A percentile compares a stretch with the other conserved stretches of the same genome.
Evolutionary conservation across 2,888 invertebrate genomes (phyloP).

Genomic region (Scaptomyza polygonia): DNA sequence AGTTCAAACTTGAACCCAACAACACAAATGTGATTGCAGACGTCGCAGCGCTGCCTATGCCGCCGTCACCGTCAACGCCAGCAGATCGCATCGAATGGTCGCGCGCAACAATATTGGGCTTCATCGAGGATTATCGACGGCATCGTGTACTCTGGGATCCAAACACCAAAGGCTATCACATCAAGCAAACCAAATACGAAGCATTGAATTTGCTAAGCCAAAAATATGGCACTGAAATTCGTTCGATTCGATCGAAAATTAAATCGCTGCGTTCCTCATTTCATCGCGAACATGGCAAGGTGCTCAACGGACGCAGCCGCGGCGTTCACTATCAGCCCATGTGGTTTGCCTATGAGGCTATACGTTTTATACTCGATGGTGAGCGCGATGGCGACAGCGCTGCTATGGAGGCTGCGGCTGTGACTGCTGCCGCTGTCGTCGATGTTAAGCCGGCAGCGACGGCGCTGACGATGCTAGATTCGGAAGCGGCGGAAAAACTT

Average conservation of each 20-base stretch:
- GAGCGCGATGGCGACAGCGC: conserved; percentile 66
- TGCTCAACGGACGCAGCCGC: conserved; percentile 80
- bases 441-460: conserved; percentile 23
- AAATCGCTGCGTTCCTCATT: conserved; percentile 83
- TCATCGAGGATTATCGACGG: conserved; percentile 82
- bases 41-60: conserved; percentile 55
- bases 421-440: conserved; percentile 26
- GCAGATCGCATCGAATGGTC: conserved; percentile 83
- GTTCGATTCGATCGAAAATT: conserved; percentile 83
- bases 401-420: conserved; percentile 38
- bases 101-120: conserved; percentile 81
- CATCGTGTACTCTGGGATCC: conserved; percentile 83
- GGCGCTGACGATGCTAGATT: conserved; percentile 30
- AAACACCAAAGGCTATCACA: conserved; percentile 83
- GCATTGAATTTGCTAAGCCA: conserved; percentile 80
- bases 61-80: conserved; percentile 39
- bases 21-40: conserved; percentile 49
- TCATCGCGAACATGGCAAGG: conserved; percentile 83
- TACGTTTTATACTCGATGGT: conserved; percentile 82
- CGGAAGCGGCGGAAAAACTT: conserved; percentile 67
- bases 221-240: conserved; percentile 83
- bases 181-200: conserved; percentile 83
- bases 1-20: conserved; percentile 67
- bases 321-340: conserved; percentile 83
- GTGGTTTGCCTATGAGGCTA: conserved; percentile 84